Conservation (phyloP, 2,888 invertebrate species). For the Tenthredo scrophulariae region DNA sequence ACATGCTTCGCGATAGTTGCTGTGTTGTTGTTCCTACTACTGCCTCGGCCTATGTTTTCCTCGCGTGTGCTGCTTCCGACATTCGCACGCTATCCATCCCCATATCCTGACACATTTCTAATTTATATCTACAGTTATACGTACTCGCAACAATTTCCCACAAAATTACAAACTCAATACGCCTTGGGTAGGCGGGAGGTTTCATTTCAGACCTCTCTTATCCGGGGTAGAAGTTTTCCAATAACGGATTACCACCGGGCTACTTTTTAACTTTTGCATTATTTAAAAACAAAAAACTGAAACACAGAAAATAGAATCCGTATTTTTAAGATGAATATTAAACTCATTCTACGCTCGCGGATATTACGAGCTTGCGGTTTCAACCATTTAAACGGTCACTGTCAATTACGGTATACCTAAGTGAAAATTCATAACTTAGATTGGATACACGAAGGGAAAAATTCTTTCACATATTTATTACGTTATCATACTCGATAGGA, state of each 20-base stretch:
- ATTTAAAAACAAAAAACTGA: neutral
- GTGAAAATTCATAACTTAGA: neutral
- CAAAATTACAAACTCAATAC: neutral
- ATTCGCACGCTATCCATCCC: constrained; percentile 42
- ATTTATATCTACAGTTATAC: constrained; percentile 38
- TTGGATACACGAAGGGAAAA: neutral
- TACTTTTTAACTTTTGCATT: neutral
- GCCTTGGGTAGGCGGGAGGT: neutral
- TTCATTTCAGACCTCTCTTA: neutral
- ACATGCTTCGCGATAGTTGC: constrained; percentile 56
- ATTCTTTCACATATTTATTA: too few species aligned
- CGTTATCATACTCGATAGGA: neutral
- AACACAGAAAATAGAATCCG: neutral
- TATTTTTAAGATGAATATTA: neutral
- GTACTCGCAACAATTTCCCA: neutral
- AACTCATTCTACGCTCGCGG: neutral
- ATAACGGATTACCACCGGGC: neutral
- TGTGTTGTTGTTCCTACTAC: constrained; percentile 54
- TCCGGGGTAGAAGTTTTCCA: neutral
- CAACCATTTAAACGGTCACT: neutral
- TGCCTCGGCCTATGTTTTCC: constrained; percentile 59
- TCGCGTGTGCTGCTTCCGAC: constrained; percentile 61
- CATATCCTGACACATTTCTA: constrained; percentile 42
- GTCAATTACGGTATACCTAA: neutral
- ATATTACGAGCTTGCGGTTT: neutral